Percentiles rank a stretch among this genome's conserved stretches.
These are phyloP conservation scores for Stomatorhinus ivindoensis DNA, from an alignment of 2,113 vertebrate genomes.

Conservation along the genomic window DNA sequence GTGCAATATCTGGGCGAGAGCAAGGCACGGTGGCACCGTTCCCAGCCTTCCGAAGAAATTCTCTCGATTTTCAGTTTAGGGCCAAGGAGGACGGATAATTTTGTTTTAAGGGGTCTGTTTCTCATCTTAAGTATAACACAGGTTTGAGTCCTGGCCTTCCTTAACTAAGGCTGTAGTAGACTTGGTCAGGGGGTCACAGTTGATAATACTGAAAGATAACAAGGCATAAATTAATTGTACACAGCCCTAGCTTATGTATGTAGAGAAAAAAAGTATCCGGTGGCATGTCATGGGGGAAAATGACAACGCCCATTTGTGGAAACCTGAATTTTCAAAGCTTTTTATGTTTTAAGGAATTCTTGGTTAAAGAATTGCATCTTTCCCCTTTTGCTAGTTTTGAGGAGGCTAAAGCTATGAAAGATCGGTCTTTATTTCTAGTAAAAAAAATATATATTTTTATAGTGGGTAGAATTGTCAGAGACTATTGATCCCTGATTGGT, in stretches of 20 bases:
- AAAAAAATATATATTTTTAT: not conserved
- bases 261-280: not conserved
- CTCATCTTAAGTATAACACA: not conserved
- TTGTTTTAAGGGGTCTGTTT: not conserved
- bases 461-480: not conserved
- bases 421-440: not conserved
- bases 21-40: not conserved
- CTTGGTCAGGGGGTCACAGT: not conserved
- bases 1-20: not conserved
- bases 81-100: not conserved
- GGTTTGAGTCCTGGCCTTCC: not conserved
- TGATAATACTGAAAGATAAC: not conserved
- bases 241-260: not conserved
- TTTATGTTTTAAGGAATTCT: not conserved
- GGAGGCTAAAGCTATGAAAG: not conserved
- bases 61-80: not conserved
- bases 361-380: not conserved
- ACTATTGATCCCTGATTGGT: not conserved
- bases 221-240: not conserved
- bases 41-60: not conserved
- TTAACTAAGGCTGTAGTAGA: not conserved
- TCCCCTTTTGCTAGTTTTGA: not conserved
- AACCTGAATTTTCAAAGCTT: not conserved
- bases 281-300: not conserved
- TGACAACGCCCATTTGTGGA: not conserved